A percentile compares a stretch with the other conserved stretches of the same genome.
phyloP scores from a whole-genome alignment of 1,140 invertebrate genomes.

The Aphelenchoides fujianensis region DNA sequence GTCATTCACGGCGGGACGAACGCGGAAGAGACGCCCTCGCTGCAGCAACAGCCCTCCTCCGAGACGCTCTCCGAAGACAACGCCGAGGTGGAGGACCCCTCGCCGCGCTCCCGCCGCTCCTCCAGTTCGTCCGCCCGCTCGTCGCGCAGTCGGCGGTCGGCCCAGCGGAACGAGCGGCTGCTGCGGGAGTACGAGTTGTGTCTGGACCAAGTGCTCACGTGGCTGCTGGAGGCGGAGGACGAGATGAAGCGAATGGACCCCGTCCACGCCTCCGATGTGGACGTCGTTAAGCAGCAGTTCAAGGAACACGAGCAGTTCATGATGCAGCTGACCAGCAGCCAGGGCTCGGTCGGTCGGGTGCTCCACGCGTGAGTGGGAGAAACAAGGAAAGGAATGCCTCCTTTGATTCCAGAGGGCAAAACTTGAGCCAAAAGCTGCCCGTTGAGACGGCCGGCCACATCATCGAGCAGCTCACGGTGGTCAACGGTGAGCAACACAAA shows the following conservation, averaged over 20 bases:
- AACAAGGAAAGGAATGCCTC: neutral
- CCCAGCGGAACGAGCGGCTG: slow-evolving; percentile 49
- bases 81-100: neutral
- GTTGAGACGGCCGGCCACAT: too few species aligned
- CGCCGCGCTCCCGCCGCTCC: slow-evolving; percentile 49
- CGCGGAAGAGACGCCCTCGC: neutral
- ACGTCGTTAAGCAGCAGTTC: slow-evolving; percentile 51
- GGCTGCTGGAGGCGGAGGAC: slow-evolving; percentile 54
- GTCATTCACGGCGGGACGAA: slow-evolving; percentile 11
- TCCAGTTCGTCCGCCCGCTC: slow-evolving; percentile 52
- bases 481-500: too few species aligned
- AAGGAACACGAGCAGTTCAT: slow-evolving; percentile 59
- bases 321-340: slow-evolving; percentile 56
- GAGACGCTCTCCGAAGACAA: slow-evolving; percentile 17
- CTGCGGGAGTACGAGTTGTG: slow-evolving; percentile 51
- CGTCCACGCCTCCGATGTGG: slow-evolving; percentile 41
- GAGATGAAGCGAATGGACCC: slow-evolving; percentile 31
- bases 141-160: slow-evolving; percentile 30
- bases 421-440: slow-evolving; percentile 44
- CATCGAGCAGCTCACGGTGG: too few species aligned
- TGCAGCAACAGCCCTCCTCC: neutral
- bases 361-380: too few species aligned
- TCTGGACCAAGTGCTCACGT: slow-evolving; percentile 52
- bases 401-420: slow-evolving; percentile 42
- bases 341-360: slow-evolving; percentile 57